Percentiles rank a stretch among this genome's conserved stretches.
Conservation (phyloP, 1,140 invertebrate genomes). For the Drosophila prosaltans region DNA sequence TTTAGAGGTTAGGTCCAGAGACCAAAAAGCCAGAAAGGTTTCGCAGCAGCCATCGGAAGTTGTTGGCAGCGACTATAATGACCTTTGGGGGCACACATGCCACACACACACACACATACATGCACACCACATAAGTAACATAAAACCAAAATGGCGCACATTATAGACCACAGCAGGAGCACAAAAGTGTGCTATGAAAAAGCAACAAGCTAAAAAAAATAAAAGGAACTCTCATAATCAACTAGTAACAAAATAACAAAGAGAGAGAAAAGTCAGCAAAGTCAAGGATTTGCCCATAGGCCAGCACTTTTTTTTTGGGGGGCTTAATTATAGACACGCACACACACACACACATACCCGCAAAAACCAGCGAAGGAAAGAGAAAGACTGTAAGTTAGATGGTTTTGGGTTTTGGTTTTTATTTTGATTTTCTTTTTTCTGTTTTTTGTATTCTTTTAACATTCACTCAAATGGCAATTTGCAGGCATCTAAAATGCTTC, state of each 20-base stretch:
- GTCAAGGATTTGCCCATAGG: slow-evolving; percentile 67
- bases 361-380: slow-evolving; percentile 6
- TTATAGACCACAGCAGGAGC: slow-evolving; percentile 61
- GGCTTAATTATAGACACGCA: slow-evolving; percentile 78
- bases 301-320: slow-evolving; percentile 63
- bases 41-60: slow-evolving; percentile 62
- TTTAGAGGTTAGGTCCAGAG: slow-evolving; percentile 56
- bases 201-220: slow-evolving; percentile 51
- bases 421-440: slow-evolving; percentile 14
- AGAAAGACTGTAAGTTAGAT: slow-evolving; percentile 41
- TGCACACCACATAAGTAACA: slow-evolving; percentile 27
- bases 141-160: slow-evolving; percentile 79
- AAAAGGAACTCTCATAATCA: slow-evolving; percentile 71
- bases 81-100: slow-evolving; percentile 64
- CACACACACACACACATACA: slow-evolving; percentile 34
- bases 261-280: slow-evolving; percentile 46
- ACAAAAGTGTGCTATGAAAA: slow-evolving; percentile 64
- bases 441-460: slow-evolving; percentile 7
- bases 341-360: slow-evolving; percentile 29
- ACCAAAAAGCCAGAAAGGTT: slow-evolving; percentile 48
- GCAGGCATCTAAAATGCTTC: slow-evolving; percentile 42
- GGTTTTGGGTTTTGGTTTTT: slow-evolving; percentile 15
- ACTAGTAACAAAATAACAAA: slow-evolving; percentile 57
- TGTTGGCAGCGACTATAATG: slow-evolving; percentile 68
- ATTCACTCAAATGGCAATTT: slow-evolving; percentile 52